Percentiles rank a stretch among this genome's conserved stretches.
phyloP scores from a whole-genome alignment of 2,113 vertebrate genomes.

The Danio rerio region DNA sequence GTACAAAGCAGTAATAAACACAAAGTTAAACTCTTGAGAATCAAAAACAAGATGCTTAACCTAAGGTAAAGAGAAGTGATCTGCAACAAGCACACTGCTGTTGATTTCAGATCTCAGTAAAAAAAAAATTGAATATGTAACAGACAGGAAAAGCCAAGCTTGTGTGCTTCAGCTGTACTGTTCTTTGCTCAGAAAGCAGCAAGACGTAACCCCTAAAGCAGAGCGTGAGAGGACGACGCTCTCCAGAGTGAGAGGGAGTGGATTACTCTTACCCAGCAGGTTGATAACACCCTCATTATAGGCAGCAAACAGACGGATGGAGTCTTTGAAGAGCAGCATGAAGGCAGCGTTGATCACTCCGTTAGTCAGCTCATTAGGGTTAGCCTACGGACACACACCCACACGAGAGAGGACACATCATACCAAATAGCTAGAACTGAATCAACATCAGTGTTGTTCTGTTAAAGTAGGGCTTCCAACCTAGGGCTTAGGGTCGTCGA shows the following conservation, averaged over 20 bases:
- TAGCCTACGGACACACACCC: constrained; percentile 78
- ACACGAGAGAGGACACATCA: constrained; percentile 15
- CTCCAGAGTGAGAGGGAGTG: constrained; percentile 3
- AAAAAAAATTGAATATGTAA: not conserved
- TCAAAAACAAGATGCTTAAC: no score
- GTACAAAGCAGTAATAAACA: no score
- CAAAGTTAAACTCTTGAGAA: no score
- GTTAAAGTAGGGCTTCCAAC: not conserved
- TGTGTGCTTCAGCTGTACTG: not conserved
- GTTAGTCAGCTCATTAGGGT: constrained; percentile 92
- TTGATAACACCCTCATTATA: constrained; percentile 98
- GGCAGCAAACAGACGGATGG: constrained; percentile 92
- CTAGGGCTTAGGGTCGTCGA: not conserved
- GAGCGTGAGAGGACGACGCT: not conserved
- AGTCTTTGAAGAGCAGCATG: constrained; percentile 97
- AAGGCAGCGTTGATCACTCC: constrained; percentile 94
- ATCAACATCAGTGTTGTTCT: constrained; percentile 4
- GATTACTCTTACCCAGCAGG: constrained; percentile 84
- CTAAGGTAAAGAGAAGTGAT: no score
- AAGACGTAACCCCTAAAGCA: not conserved
- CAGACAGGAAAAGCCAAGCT: not conserved
- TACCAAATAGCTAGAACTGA: not conserved
- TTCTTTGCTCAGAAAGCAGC: not conserved
- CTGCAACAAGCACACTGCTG: not conserved
- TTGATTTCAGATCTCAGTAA: not conserved